These are phyloP conservation scores for Ophion ventricosus DNA, from an alignment of 2,888 invertebrate genomes.

Conservation along the genomic window DNA sequence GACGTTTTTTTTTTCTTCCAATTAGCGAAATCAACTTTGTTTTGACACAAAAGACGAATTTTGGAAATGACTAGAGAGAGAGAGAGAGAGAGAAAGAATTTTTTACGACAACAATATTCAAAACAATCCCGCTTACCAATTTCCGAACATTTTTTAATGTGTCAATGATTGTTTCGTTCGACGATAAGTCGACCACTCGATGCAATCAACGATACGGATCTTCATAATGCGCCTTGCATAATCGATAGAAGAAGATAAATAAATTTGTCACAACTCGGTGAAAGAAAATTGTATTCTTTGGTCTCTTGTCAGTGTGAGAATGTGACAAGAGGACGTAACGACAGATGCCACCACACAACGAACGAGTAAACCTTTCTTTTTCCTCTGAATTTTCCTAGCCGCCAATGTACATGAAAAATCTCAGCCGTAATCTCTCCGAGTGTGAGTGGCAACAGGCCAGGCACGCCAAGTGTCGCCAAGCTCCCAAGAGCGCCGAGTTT, in stretches of 20 bases:
- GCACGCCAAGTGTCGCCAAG: not conserved
- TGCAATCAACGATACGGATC: constrained; percentile 5
- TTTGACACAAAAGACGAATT: too few relatives aligned
- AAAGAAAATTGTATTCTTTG: not conserved
- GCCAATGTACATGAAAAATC: not conserved
- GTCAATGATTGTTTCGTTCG: constrained; percentile 39
- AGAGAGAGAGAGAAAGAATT: not conserved
- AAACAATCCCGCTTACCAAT: constrained; percentile 43
- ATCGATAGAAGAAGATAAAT: constrained; percentile 7
- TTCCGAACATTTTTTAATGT: constrained; percentile 41
- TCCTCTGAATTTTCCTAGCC: not conserved
- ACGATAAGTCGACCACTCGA: constrained; percentile 48
- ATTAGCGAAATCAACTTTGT: not conserved
- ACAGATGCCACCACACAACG: not conserved
- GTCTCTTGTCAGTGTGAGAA: not conserved
- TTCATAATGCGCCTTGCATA: constrained; percentile 2
- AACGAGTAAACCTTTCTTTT: not conserved
- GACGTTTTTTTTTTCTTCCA: not conserved
- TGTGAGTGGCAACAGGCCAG: not conserved
- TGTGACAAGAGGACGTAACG: not conserved
- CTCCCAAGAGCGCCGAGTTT: not conserved
- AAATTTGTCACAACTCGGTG: not conserved
- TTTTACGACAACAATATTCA: not conserved
- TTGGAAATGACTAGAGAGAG: not conserved
- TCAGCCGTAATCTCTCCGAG: not conserved